Conservation (phyloP, 2,113 vertebrate species). For the Prietella phreatophila region DNA sequence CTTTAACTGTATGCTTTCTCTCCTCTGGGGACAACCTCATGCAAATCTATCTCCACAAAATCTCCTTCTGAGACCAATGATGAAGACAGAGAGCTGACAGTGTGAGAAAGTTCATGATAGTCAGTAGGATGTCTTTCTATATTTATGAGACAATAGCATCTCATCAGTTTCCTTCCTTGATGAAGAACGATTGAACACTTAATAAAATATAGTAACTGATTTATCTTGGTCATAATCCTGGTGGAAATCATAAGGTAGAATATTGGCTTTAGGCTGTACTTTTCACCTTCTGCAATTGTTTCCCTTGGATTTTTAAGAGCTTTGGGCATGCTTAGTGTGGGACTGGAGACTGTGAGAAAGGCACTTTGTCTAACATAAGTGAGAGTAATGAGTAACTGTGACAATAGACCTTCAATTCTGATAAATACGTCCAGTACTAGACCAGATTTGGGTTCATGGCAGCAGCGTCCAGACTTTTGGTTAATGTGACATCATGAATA, state of each 20-base stretch:
- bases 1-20: background rate
- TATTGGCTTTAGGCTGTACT: background rate
- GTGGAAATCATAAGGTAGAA: background rate
- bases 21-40: background rate
- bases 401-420: background rate
- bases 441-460: background rate
- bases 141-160: background rate
- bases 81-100: background rate
- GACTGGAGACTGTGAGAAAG: background rate
- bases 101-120: background rate
- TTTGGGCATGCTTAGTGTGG: background rate
- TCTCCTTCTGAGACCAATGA: background rate
- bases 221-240: background rate
- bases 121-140: background rate
- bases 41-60: background rate
- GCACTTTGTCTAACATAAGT: background rate
- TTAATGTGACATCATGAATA: background rate
- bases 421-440: background rate
- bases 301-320: background rate
- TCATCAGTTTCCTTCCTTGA: background rate
- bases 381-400: background rate
- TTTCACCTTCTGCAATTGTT: background rate
- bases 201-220: background rate
- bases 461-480: background rate
- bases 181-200: background rate